phyloP scores from a whole-genome alignment of 2,797 vertebrate species.

The Sus cebifrons region DNA sequence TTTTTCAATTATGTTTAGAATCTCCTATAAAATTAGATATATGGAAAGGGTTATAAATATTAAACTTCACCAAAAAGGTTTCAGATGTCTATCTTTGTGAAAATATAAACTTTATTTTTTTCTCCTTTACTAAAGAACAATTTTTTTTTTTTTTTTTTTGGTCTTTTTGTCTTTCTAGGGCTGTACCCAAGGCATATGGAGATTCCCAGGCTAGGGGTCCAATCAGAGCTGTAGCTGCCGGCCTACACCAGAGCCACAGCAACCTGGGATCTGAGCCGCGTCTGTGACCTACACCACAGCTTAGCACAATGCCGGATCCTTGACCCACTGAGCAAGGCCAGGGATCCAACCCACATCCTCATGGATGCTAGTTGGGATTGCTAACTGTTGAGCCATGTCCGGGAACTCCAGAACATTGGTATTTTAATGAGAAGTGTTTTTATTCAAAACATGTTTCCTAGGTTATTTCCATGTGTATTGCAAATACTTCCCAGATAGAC shows the following conservation, averaged over 20 bases:
- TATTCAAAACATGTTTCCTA: not conserved
- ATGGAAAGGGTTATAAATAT: not conserved
- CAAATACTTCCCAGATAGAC: not conserved
- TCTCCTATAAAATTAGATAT: constrained; percentile 36
- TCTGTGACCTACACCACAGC: too few species aligned
- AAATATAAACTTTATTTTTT: not conserved
- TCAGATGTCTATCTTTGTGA: not conserved
- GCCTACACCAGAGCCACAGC: too few species aligned
- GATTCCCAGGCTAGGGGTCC: too few species aligned
- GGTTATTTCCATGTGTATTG: constrained; percentile 33
- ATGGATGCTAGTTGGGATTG: too few species aligned
- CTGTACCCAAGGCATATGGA: too few species aligned
- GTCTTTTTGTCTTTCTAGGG: too few species aligned
- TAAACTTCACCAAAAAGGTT: constrained; percentile 14
- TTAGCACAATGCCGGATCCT: too few species aligned
- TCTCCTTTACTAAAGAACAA: not conserved
- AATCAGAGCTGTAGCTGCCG: too few species aligned
- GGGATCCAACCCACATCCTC: too few species aligned
- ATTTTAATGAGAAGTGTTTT: constrained; percentile 59
- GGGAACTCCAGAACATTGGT: not conserved
- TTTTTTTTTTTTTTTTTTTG: not conserved
- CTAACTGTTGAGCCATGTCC: too few species aligned
- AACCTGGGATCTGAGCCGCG: too few species aligned
- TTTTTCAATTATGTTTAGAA: constrained; percentile 41
- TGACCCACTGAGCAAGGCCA: too few species aligned